Evolutionary conservation across 2,113 vertebrate species (phyloP), one percentile per base, ranked within the genome.

Genomic region (Indri indri): DNA sequence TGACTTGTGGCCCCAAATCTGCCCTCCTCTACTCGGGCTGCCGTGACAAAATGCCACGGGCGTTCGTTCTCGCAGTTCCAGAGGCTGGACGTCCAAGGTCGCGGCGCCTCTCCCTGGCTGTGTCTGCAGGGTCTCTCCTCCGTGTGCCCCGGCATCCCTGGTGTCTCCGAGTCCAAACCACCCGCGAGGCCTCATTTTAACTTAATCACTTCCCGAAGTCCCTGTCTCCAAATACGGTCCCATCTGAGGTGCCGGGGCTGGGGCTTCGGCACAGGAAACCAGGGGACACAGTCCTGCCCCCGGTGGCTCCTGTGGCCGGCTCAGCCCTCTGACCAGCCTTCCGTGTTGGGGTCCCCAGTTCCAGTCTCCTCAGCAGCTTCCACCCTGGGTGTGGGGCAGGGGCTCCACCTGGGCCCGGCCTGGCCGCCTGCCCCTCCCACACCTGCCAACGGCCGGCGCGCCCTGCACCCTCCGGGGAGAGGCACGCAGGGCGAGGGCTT

Each of bases 11-110:
- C 1, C 37, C 8, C 0, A 3, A 0, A 1, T 27, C 42, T 5
- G 66, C 23, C 14, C 4, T 12, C 0, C 6, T 52, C 1, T 3
- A 22, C 90, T n/a, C 2, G 5, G 9, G 81, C 50, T 5, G 2
- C 9, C 1, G 0, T 34, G 13, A 7, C 8, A 12, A 17, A 3
- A 0, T 0, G 74, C 5, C 2, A 11, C 27, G 16, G 47, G 10
- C 0, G 0, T 0, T 20, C 4, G 0, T 3, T 5, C 81, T 45
- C 22, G 0, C 1, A 0, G 65, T 47, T 66, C 71, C 0, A 32
- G 45, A 50, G 37, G 52, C 47, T 1, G 61, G 34, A 30, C 5
- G 45, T n/a, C 37, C 1, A 20, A 2, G 74, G 1, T 20, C 30
- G 2, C 30, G 63, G 57, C n/a, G 68, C 37, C 1, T 45, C 34